Conservation (phyloP, 2,888 invertebrate genomes). For the Parthenolecanium corni region DNA sequence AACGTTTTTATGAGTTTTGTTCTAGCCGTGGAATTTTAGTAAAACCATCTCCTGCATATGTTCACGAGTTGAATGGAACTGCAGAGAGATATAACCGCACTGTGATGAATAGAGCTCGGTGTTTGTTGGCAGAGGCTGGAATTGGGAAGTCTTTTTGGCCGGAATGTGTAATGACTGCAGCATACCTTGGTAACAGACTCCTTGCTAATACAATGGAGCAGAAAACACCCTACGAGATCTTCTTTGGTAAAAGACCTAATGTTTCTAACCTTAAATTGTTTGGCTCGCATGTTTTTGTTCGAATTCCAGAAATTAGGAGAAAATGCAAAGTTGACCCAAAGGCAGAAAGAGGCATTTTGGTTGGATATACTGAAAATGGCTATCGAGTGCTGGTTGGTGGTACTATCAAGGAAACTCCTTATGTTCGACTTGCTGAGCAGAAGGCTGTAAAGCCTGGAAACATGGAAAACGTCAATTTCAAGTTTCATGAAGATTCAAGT, state of each 20-base stretch:
- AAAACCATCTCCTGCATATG: constrained; percentile 21
- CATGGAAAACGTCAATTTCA: neutral
- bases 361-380: constrained; percentile 9
- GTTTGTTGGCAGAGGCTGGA: neutral
- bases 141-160: constrained; percentile 22
- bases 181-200: constrained; percentile 27
- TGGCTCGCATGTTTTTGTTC: constrained; percentile 35
- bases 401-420: neutral
- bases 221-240: constrained; percentile 35
- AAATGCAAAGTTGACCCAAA: constrained; percentile 22
- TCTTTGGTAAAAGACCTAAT: constrained; percentile 35
- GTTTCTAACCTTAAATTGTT: constrained; percentile 34
- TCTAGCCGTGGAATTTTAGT: constrained; percentile 29
- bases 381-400: constrained; percentile 2
- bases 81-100: constrained; percentile 28
- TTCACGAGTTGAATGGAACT: constrained; percentile 28
- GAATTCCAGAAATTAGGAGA: constrained; percentile 34
- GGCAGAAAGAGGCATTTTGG: constrained; percentile 1
- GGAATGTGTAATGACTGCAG: constrained; percentile 12
- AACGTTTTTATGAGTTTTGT: constrained; percentile 25
- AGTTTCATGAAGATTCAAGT: neutral
- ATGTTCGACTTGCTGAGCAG: constrained; percentile 3
- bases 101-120: constrained; percentile 4
- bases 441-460: neutral
- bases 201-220: constrained; percentile 29